These are phyloP conservation scores for Anguilla pacifica DNA, from an alignment of 2,797 vertebrate species.

Conservation along the genomic window DNA sequence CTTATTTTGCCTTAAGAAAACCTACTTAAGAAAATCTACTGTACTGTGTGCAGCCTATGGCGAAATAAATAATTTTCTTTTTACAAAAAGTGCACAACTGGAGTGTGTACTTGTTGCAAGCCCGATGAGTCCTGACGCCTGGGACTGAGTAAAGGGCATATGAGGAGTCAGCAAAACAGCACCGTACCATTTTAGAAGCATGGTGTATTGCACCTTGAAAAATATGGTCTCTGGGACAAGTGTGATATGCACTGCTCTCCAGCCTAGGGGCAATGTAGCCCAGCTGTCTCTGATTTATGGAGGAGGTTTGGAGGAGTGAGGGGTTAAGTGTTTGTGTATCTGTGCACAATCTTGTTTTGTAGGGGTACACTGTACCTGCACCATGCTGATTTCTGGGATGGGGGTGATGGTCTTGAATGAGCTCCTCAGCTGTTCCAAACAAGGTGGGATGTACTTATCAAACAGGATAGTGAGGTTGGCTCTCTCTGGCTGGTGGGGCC, in stretches of 20 bases:
- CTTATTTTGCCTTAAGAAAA: neutral
- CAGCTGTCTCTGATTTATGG: neutral
- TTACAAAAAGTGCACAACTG: neutral
- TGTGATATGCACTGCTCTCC: neutral
- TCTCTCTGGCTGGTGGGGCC: conserved; percentile 78
- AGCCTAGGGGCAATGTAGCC: neutral
- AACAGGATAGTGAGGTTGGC: conserved; percentile 85
- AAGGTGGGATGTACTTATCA: conserved; percentile 82
- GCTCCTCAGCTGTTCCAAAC: conserved; percentile 80
- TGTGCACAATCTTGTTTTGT: neutral
- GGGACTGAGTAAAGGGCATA: neutral
- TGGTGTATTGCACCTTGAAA: neutral
- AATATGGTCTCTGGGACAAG: neutral
- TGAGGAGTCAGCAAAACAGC: neutral
- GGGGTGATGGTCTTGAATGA: conserved; percentile 78
- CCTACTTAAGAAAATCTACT: too few species aligned
- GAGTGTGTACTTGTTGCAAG: neutral
- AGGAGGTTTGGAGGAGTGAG: neutral
- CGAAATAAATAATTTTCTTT: too few species aligned
- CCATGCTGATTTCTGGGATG: conserved; percentile 79
- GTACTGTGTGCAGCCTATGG: too few species aligned
- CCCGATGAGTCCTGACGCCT: neutral
- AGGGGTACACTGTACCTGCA: conserved; percentile 70
- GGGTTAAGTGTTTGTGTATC: neutral
- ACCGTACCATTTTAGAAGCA: neutral